Evolutionary conservation across 2,797 vertebrate genomes (phyloP), one percentile per base, ranked within the genome.

Genomic region (Alauda arvensis): DNA sequence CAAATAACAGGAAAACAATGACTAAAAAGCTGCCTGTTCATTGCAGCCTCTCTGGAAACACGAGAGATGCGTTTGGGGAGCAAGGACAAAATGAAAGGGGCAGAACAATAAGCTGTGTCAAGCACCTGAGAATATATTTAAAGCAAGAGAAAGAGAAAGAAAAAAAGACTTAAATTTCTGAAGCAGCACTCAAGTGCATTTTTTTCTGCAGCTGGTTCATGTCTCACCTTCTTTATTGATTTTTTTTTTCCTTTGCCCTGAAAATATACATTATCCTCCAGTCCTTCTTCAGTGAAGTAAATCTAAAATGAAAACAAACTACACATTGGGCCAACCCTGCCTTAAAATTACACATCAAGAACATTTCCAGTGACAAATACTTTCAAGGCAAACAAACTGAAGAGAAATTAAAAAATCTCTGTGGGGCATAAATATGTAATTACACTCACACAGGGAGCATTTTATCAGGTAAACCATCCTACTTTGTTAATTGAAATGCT

Each of bases 351-450:
- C 96, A 96, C 96, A 95, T 97, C 95, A 96, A 97, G 97, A 97
- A 97, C 93, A 87, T 94, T 97, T 90, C 95, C 91, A 96, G 96
- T 95, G 96, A 97, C 97, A 97, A 97, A 97, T 97, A 97, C 96
- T 97, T 98, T 96, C 97, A 97, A 97, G 97, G 97, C 97, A 97
- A 97, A 98, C 96, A 97, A 97, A 97, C 97, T 96, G 96, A 97
- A 97, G 95, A 97, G 97, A 98, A 98, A 97, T 97, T 98, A 97
- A 98, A 97, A 97, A 97, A 97, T 98, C 97, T 97, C 97, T 97
- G 97, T 97, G 97, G 97, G 97, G 95, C 96, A 97, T 97, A 98
- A 97, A 97, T 97, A 97, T 97, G 97, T 97, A 98, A 98, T 98
- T 98, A 98, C 96, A 96, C 96, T 98, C 97, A 97, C 97, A 97